Conservation (phyloP, 2,113 vertebrate genomes). For the Eurystomus gularis region DNA sequence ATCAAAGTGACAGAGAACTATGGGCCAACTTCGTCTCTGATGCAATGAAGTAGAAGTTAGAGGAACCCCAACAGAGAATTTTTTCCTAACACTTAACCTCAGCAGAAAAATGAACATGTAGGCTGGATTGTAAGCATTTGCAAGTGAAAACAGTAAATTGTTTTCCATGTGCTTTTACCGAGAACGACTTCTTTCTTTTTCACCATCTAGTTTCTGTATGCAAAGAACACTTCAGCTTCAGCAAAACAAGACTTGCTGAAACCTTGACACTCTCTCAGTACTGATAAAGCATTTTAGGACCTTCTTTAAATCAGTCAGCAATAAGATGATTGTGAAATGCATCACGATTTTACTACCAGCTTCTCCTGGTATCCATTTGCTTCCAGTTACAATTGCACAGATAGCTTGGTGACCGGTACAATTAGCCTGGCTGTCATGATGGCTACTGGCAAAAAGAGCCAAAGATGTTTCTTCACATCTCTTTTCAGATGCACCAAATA, state of each 20-base stretch:
- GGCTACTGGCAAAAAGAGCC: constrained; percentile 43
- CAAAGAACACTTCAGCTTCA: not conserved
- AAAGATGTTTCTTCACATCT: not conserved
- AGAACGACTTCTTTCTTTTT: not conserved
- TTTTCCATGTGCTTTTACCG: not conserved
- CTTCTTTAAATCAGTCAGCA: constrained; percentile 46
- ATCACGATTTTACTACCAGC: constrained; percentile 60
- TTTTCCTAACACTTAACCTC: not conserved
- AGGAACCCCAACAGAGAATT: not conserved
- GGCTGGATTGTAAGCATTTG: not conserved
- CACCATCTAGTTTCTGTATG: not conserved
- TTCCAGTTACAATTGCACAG: constrained; percentile 37
- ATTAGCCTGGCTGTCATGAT: constrained; percentile 52
- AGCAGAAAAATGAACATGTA: not conserved
- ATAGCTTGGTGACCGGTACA: constrained; percentile 36
- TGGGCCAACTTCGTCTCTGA: not conserved
- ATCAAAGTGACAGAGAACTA: not conserved
- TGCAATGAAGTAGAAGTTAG: not conserved
- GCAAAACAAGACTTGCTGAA: constrained; percentile 29
- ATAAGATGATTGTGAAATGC: constrained; percentile 50
- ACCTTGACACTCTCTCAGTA: not conserved
- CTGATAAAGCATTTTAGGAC: constrained; percentile 6
- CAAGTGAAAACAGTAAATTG: not conserved
- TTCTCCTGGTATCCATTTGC: constrained; percentile 41
- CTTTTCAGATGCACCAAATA: not conserved